phyloP scores from a whole-genome alignment of 2,113 vertebrate genomes.

The Cavia aperea region DNA sequence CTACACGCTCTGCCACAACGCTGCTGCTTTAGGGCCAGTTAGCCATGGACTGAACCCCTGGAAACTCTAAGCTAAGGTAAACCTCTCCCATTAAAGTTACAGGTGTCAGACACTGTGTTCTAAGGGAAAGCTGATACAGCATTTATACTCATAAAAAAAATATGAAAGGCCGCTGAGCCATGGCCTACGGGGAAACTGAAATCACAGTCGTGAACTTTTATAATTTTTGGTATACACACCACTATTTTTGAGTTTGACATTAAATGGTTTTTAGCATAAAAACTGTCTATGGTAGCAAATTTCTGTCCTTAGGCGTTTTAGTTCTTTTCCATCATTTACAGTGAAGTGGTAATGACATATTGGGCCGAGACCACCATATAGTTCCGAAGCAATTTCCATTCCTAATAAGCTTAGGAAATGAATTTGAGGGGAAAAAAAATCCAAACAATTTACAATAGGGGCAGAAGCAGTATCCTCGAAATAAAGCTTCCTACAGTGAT shows the following conservation, averaged over 20 bases:
- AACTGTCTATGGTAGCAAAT: neutral
- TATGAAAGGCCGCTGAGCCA: constrained; percentile 18
- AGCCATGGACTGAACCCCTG: neutral
- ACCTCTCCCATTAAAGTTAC: neutral
- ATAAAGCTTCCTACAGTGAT: neutral
- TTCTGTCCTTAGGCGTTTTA: neutral
- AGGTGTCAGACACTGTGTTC: neutral
- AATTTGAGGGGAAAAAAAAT: neutral
- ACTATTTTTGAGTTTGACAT: neutral
- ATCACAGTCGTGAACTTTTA: neutral
- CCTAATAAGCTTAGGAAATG: neutral
- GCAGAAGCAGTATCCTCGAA: neutral
- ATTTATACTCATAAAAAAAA: neutral
- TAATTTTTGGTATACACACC: neutral
- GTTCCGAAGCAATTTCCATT: constrained; percentile 11
- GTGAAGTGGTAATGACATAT: neutral
- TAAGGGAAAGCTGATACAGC: neutral
- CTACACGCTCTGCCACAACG: neutral
- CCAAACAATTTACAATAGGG: neutral
- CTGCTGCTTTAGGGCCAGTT: neutral
- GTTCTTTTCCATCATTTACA: neutral
- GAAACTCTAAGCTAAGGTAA: neutral
- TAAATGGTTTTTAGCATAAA: constrained; percentile 6
- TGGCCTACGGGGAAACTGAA: neutral
- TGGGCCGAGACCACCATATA: neutral